Conservation (phyloP, 2,113 vertebrate genomes). For the Leucoraja erinaceus region DNA sequence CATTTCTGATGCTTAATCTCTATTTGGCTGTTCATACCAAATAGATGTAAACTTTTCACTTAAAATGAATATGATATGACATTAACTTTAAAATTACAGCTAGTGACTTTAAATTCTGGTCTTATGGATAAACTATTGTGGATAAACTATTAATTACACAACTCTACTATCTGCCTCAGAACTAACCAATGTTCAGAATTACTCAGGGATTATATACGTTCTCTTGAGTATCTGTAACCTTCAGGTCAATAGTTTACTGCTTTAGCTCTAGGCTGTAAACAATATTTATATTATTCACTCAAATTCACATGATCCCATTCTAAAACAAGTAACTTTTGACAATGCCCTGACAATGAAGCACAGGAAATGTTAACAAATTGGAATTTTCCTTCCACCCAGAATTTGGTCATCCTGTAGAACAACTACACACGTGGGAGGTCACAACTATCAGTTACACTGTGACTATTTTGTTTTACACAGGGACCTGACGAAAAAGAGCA, state of each 20-base stretch:
- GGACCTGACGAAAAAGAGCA: background rate
- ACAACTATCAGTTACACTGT: slow-evolving; percentile 19
- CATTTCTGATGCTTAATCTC: background rate
- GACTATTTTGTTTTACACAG: slow-evolving; percentile 8
- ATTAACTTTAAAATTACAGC: background rate
- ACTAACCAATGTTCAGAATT: background rate
- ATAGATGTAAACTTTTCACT: background rate
- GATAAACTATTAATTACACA: background rate
- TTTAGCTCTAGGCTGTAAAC: background rate
- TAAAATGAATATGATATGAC: background rate
- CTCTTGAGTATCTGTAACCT: background rate
- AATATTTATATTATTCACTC: slow-evolving; percentile 11
- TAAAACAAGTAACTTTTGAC: slow-evolving; percentile 25
- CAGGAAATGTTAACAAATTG: slow-evolving; percentile 31
- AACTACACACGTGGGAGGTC: slow-evolving; percentile 20
- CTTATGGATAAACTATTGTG: too few species aligned
- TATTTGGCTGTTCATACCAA: background rate
- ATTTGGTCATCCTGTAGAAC: slow-evolving; percentile 29
- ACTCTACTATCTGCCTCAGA: background rate
- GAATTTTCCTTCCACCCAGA: slow-evolving; percentile 36
- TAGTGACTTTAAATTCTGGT: background rate
- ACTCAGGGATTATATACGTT: background rate
- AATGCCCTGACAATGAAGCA: slow-evolving; percentile 14
- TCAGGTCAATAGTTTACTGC: slow-evolving; percentile 14
- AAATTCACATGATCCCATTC: background rate